These are phyloP conservation scores for Tragelaphus imberbis DNA, from an alignment of 2,113 vertebrate genomes.

Conservation along the genomic window DNA sequence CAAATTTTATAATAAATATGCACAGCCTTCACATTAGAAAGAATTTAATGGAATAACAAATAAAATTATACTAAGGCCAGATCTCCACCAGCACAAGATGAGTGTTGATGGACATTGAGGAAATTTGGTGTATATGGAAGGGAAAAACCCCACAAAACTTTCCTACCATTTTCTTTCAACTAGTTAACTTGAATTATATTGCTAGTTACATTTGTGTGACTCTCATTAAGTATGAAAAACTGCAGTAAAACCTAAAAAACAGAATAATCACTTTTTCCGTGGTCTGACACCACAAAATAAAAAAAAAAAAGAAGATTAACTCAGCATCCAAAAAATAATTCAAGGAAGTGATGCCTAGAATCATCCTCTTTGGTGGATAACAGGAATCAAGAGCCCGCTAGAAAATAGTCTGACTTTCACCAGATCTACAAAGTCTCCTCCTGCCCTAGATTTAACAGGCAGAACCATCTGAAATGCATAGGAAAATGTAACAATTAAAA, in stretches of 20 bases:
- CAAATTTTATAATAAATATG: not conserved
- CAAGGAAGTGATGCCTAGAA: not conserved
- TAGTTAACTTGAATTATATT: not conserved
- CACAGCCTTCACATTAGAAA: not conserved
- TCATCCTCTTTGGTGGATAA: not conserved
- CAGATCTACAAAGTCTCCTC: not conserved
- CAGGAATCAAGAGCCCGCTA: not conserved
- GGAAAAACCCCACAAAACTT: not conserved
- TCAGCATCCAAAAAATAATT: not conserved
- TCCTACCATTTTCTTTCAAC: not conserved
- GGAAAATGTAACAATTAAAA: not conserved
- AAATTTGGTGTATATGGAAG: not conserved
- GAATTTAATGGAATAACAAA: not conserved
- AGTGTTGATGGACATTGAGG: not conserved
- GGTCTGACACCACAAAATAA: not conserved
- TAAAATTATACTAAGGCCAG: not conserved
- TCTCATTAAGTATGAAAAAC: not conserved
- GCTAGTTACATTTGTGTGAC: not conserved
- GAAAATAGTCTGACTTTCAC: not conserved
- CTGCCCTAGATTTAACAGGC: not conserved
- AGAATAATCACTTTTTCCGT: not conserved
- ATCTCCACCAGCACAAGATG: not conserved
- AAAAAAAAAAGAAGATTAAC: not conserved
- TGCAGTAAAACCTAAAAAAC: not conserved
- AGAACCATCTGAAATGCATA: slow-evolving; percentile 2